Percentiles rank a stretch among this genome's conserved stretches.
phyloP scores from a whole-genome alignment of 2,888 invertebrate genomes.

The Meloe dianella region DNA sequence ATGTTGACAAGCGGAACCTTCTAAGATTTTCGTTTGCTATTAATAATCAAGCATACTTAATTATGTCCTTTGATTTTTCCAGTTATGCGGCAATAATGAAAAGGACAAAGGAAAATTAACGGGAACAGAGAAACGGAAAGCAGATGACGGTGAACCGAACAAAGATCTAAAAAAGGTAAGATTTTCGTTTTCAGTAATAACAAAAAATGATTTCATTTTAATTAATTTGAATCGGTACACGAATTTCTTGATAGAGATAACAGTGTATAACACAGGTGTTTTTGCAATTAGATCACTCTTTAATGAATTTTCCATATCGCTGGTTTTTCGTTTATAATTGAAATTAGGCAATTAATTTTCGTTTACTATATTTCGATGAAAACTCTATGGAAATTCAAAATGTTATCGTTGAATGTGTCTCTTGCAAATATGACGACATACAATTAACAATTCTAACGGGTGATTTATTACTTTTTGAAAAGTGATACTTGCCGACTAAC shows the following conservation, averaged over 20 bases:
- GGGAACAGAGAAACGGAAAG: constrained; percentile 81
- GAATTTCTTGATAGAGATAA: background rate
- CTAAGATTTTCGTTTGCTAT: constrained; percentile 27
- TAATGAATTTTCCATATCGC: background rate
- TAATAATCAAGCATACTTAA: constrained; percentile 30
- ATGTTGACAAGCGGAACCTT: constrained; percentile 1
- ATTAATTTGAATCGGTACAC: background rate
- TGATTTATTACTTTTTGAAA: background rate
- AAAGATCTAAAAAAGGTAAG: constrained; percentile 87
- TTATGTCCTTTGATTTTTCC: constrained; percentile 52
- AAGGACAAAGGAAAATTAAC: constrained; percentile 72
- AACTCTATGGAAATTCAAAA: background rate
- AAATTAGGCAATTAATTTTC: background rate
- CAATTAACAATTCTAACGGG: background rate
- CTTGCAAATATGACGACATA: background rate
- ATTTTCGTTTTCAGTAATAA: constrained; percentile 22
- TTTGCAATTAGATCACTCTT: background rate
- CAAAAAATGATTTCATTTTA: constrained; percentile 6
- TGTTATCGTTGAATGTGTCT: background rate
- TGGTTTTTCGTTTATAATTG: background rate
- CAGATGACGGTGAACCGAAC: constrained; percentile 79
- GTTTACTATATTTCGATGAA: background rate
- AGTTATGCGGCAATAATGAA: constrained; percentile 61
- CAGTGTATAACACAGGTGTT: background rate
- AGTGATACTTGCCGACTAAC: background rate